Percentiles rank a stretch among this genome's conserved stretches.
Evolutionary conservation across 2,113 vertebrate species (phyloP).

Genomic region (Naja naja): DNA sequence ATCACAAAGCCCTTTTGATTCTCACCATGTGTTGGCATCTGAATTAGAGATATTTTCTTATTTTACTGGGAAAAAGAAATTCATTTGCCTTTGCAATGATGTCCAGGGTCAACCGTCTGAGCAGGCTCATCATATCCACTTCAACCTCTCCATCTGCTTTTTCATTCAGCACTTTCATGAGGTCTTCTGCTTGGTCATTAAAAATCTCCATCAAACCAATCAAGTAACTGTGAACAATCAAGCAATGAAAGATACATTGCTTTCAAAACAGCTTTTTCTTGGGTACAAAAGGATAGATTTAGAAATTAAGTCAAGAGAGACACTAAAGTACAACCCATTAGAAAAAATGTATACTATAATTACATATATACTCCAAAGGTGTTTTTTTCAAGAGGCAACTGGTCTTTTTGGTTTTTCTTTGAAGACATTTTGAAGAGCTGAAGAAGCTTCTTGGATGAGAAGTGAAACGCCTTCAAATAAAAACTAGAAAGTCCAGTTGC

Average conservation of each 20-base stretch:
- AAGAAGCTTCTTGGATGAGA: too few relatives aligned
- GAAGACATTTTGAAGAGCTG: too few relatives aligned
- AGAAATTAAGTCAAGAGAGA: not conserved
- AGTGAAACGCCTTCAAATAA: too few relatives aligned
- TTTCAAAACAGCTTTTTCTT: not conserved
- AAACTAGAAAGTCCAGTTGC: too few relatives aligned
- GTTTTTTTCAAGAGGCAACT: too few relatives aligned
- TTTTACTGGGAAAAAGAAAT: not conserved
- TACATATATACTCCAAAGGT: not conserved
- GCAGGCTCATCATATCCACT: conserved; percentile 72
- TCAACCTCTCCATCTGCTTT: conserved; percentile 72
- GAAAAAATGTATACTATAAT: not conserved
- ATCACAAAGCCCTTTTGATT: not conserved
- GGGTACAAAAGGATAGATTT: not conserved
- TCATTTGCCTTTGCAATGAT: conserved; percentile 72
- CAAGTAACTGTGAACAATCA: conserved; percentile 77
- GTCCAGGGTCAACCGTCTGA: conserved; percentile 71
- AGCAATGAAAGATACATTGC: conserved; percentile 45
- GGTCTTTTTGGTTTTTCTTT: too few relatives aligned
- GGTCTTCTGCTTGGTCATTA: conserved; percentile 78
- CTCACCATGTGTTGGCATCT: not conserved
- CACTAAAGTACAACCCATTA: not conserved
- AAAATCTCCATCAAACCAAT: conserved; percentile 74
- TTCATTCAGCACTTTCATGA: conserved; percentile 73
- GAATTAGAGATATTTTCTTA: not conserved